Evolutionary conservation across 1,140 invertebrate genomes (phyloP).

Genomic region (Homalodisca vitripennis): DNA sequence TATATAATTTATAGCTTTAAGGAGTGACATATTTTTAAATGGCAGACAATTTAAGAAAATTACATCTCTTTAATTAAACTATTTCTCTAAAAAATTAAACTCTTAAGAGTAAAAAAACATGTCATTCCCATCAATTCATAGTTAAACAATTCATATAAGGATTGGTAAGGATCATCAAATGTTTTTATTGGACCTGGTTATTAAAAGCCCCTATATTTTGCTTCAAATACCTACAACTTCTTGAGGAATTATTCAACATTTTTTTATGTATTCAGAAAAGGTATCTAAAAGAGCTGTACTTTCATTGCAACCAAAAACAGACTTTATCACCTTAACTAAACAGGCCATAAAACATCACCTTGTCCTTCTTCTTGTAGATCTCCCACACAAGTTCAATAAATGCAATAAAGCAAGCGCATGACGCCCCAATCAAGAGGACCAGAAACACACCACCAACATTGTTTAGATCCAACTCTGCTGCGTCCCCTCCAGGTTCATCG

Average conservation of each 20-base stretch:
- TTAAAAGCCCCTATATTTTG: neutral
- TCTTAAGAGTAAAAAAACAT: no score
- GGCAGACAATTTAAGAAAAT: no score
- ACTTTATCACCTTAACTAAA: neutral
- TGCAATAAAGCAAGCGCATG: conserved; percentile 43
- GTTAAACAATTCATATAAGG: no score
- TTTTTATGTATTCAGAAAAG: neutral
- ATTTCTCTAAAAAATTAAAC: no score
- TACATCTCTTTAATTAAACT: no score
- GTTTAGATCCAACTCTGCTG: conserved; percentile 65
- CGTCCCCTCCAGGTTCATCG: conserved; percentile 42
- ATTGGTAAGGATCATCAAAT: conserved; percentile 1
- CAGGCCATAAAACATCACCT: conserved; percentile 35
- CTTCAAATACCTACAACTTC: neutral
- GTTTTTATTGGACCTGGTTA: neutral
- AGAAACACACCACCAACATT: conserved; percentile 92
- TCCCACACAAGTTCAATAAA: conserved; percentile 37
- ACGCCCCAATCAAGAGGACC: conserved; percentile 56
- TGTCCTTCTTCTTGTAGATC: conserved; percentile 48
- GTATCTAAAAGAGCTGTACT: neutral
- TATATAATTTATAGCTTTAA: no score
- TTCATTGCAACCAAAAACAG: neutral
- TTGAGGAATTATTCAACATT: neutral
- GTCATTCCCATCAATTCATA: no score
- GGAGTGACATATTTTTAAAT: no score